Evolutionary conservation across 2,113 vertebrate genomes (phyloP), one percentile per base, ranked within the genome.

Genomic region (Onychorhynchus coronatus): DNA sequence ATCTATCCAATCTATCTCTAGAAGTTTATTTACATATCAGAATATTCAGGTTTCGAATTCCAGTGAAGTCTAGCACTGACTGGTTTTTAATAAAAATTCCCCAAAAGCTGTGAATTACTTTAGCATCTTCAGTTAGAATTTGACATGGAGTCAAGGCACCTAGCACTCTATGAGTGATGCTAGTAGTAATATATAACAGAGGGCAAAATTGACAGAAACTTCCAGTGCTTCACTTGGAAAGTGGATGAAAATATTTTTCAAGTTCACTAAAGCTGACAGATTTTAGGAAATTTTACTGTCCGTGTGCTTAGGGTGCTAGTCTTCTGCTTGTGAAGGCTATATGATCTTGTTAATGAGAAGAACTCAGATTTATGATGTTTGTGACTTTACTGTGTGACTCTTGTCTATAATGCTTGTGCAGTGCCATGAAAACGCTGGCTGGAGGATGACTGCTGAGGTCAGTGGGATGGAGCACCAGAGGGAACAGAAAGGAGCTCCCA

Each of bases 1-100:
- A 95, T 90, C 52, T 59, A 95, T 90, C 52, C 56, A 58, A 86
- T 90, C 35, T 89, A 41, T 92, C 49, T 97, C 67, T 78, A 88
- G 71, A 78, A 3, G 9, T 56, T 94, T 87, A 81, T 92, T 94
- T 96, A 94, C 52, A 30, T 81, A 44, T 31, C 41, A 42, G 50
- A 85, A 61, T 91, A 79, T 33, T 33, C 63, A 58, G 21, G n/a
- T 33, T 49, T 63, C 75, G 46, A 35, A 87, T 73, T 82, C 28
- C 33, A 72, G 65, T 44, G 42, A 53, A 87, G 42, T 73, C 94
- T 77, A 58, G 27, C 16, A 37, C 28, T 58, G 44, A 35, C 24
- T 50, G 50, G 23, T 68, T 94, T 66, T 78, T 88, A 89, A 61
- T 67, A 91, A 89, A 84, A 91, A 65, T 22, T 56, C 21, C 15